Base-by-base conservation (phyloP, 2,113 vertebrate genomes). In the Vidua chalybeata region DNA sequence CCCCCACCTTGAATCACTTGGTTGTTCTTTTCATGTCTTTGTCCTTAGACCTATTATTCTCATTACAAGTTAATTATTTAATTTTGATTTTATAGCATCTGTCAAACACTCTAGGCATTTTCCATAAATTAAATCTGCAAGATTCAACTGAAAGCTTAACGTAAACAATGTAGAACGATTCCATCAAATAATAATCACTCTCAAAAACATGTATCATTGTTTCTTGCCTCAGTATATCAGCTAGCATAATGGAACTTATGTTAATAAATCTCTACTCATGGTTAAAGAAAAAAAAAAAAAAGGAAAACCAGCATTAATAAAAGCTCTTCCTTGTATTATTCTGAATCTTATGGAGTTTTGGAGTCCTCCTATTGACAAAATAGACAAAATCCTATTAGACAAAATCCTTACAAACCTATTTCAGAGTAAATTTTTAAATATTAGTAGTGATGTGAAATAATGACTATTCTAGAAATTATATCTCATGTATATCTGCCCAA, bases 61-160 rank as follows among this genome's bases (percentile, higher is more conserved):
- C 61, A 90, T 95, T 84, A 87, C 79, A 87, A 93, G 63, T 96
- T 93, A 93, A 93, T 95, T 88, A 96, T 94, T 97, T 97, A 30
- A 74, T 96, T 94, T 89, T 95, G 83, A 90, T 92, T 96, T 97
- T 93, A 92, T 93, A 95, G 83, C 79, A 87, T 96, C 88, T 94
- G 92, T 95, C 96, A 95, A 96, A 96, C 75, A 95, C 92, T 88
- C 59, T 75, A 96, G 93, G 93, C 93, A 84, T 95, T 95, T 97
- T 94, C 54, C 94, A 96, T 96, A 94, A 97, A 96, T 96, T 96
- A 96, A 88, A 74, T 95, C 75, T 86, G 35, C 55, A 93, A 94
- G 75, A 63, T 73, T 96, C 79, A 85, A 81, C 82, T 31, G 68
- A 74, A 95, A 88, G 67, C 79, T 72, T 90, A 88, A 49, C 61